These are phyloP conservation scores for Synanceia verrucosa DNA, from an alignment of 2,797 vertebrate genomes.

Conservation along the genomic window DNA sequence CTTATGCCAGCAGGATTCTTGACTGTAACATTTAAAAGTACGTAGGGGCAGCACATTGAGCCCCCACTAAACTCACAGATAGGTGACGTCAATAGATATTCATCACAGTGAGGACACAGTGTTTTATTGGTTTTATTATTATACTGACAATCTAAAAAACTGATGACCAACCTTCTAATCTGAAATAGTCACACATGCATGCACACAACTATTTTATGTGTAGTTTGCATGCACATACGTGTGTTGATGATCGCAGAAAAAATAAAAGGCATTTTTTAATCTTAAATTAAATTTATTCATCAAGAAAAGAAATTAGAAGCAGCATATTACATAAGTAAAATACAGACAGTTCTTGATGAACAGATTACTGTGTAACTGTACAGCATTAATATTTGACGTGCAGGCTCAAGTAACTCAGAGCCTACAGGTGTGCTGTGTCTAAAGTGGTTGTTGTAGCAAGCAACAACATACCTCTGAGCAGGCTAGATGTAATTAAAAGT, in stretches of 20 bases:
- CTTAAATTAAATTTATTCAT: too few species aligned
- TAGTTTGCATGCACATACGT: background rate
- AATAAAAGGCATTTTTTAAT: too few species aligned
- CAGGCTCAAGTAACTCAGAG: too few species aligned
- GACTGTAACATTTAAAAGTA: background rate
- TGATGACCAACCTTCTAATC: background rate
- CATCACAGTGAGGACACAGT: background rate
- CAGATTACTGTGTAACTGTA: background rate
- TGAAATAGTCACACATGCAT: background rate
- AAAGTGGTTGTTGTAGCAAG: too few species aligned
- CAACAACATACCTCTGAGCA: background rate
- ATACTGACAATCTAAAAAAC: background rate
- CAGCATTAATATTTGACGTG: too few species aligned
- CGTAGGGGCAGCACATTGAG: background rate
- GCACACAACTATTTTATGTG: background rate
- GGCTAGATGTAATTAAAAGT: background rate
- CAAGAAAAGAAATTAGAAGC: background rate
- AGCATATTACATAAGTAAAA: background rate
- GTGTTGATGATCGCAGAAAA: background rate
- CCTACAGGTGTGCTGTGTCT: background rate
- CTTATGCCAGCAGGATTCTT: background rate
- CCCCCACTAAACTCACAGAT: background rate
- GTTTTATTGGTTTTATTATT: too few species aligned
- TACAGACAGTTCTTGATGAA: background rate
- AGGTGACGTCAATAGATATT: background rate